Evolutionary conservation across 2,113 vertebrate genomes (phyloP), one percentile per base, ranked within the genome.

Genomic region (Corvus cornix): DNA sequence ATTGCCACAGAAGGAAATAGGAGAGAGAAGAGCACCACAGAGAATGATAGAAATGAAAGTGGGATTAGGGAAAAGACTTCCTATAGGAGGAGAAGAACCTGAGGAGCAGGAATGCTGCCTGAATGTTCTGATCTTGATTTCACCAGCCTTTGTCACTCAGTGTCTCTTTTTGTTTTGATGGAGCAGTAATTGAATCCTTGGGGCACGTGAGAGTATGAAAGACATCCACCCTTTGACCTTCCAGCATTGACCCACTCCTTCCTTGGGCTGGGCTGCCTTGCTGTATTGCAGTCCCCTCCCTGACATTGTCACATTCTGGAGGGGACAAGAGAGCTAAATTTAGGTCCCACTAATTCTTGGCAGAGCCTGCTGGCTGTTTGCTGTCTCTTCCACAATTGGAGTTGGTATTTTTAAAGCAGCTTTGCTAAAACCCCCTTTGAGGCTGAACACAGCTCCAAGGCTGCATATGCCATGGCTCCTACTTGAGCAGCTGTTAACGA

Each of bases 251-350:
- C 91, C 86, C 68, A 28, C 43, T 95, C 93, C 95, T 95, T 96
- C 89, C 84, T 90, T 89, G 93, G 94, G 58, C 62, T 79, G 77
- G 53, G 70, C 70, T 91, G 90, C 52, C 52, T 89, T 2, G 3
- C 74, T 91, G 81, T 89, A 85, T 93, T 95, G 89, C 96, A 96
- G 93, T 96, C 95, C 75, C 26, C 67, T 96, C 95, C 77, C 91
- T 97, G 91, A 95, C 78, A 87, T 7, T 95, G 91, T 95, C 95
- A 95, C 93, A 95, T 97, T 96, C 94, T 96, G 59, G 70, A 91
- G 58, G 81, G 91, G 89, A 95, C 93, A 83, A 48, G 78, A 70
- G 93, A 93, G 87, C 91, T 96, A 96, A 97, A 90, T 95, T 96
- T 93, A 96, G 95, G 59, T 93, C 41, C 48, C 35, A 44, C 81